Percentiles rank a stretch among this genome's conserved stretches.
phyloP scores from a whole-genome alignment of 2,113 vertebrate genomes.

The Pluvialis apricaria region DNA sequence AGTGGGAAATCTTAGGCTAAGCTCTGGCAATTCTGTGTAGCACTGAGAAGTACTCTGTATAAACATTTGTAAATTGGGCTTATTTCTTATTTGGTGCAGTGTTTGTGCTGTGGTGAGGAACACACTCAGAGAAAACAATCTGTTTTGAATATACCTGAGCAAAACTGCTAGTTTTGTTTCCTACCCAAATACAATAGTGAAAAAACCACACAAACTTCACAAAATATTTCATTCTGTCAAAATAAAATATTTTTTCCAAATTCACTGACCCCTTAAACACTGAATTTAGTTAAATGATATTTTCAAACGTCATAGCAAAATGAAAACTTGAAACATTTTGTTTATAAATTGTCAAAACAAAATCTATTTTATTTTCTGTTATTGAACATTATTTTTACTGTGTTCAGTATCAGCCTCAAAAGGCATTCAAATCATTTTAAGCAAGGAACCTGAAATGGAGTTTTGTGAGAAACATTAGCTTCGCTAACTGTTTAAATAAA shows the following conservation, averaged over 20 bases:
- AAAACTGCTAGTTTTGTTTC: neutral
- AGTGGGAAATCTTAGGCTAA: neutral
- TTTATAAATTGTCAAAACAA: neutral
- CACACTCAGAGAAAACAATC: neutral
- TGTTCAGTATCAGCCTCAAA: neutral
- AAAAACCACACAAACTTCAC: neutral
- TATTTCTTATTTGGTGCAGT: neutral
- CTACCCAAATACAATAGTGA: neutral
- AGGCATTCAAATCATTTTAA: neutral
- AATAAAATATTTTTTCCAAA: neutral
- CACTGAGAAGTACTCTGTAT: neutral
- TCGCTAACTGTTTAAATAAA: neutral
- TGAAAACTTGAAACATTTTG: neutral
- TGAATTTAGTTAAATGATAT: neutral
- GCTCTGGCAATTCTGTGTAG: neutral
- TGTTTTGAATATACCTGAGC: neutral
- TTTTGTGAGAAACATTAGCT: neutral
- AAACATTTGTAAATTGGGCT: neutral
- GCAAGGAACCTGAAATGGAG: neutral
- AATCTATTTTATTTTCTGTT: neutral
- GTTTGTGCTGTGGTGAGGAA: neutral
- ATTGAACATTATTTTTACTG: neutral
- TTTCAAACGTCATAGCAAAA: neutral
- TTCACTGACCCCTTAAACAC: neutral
- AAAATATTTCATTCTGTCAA: neutral